phyloP scores from a whole-genome alignment of 2,888 invertebrate genomes.

The Stenchaetothrips biformis region DNA sequence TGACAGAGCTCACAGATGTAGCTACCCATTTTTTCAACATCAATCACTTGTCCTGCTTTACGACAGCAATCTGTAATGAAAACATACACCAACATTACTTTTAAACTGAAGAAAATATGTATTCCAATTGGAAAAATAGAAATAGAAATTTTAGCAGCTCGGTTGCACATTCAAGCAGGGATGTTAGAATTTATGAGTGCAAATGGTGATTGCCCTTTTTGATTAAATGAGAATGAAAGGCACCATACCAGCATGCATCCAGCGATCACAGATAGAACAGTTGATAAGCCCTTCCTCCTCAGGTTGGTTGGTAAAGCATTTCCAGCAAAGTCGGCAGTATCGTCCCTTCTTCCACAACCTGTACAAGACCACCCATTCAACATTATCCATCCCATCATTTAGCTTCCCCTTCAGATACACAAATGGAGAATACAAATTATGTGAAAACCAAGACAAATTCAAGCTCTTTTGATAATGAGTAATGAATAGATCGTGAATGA shows the following conservation, averaged over 20 bases:
- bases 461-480: not conserved
- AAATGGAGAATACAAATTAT: not conserved
- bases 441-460: constrained; percentile 6
- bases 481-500: not conserved
- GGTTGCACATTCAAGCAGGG: not conserved
- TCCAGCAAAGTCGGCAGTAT: constrained; percentile 66
- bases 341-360: constrained; percentile 68
- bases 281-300: constrained; percentile 53
- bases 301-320: constrained; percentile 59
- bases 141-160: not conserved
- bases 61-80: constrained; percentile 35
- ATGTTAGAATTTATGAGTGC: not conserved
- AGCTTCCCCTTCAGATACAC: not conserved
- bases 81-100: not conserved
- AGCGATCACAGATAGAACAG: constrained; percentile 52
- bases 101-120: not conserved
- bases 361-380: constrained; percentile 32
- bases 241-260: constrained; percentile 50
- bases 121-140: not conserved
- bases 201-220: not conserved
- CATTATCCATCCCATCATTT: not conserved
- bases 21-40: constrained; percentile 32
- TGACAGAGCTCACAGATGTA: constrained; percentile 37
- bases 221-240: constrained; percentile 37
- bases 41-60: constrained; percentile 33